These are phyloP conservation scores for Dusona sp. DNA, from an alignment of 2,888 invertebrate species.

Conservation along the genomic window DNA sequence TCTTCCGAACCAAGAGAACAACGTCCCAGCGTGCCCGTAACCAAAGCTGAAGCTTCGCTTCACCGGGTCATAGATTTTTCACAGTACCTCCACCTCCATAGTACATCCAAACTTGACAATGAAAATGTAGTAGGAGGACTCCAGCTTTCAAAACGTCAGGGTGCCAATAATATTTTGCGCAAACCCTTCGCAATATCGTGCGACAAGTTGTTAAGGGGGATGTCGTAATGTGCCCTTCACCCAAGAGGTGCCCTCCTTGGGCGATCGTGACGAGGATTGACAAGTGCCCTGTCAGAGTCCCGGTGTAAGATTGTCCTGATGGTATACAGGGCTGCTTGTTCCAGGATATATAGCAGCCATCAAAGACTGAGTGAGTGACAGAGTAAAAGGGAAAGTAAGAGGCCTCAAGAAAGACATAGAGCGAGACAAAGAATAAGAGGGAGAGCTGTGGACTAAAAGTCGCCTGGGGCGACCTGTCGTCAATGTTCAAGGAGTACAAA, in stretches of 20 bases:
- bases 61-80: slow-evolving; percentile 29
- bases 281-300: slow-evolving; percentile 52
- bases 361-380: slow-evolving; percentile 23
- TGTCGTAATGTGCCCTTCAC: slow-evolving; percentile 4
- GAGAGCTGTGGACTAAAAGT: slow-evolving; percentile 22
- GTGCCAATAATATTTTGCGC: slow-evolving; percentile 75
- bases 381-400: slow-evolving; percentile 21
- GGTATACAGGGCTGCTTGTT: slow-evolving; percentile 26
- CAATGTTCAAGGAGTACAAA: slow-evolving; percentile 45
- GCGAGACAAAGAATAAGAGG: background rate
- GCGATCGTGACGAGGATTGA: slow-evolving; percentile 66
- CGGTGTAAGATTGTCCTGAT: slow-evolving; percentile 55
- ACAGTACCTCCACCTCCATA: background rate
- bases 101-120: slow-evolving; percentile 5
- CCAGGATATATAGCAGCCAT: slow-evolving; percentile 44
- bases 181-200: slow-evolving; percentile 70
- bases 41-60: slow-evolving; percentile 28
- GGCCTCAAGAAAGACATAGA: slow-evolving; percentile 1
- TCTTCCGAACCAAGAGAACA: slow-evolving; percentile 21
- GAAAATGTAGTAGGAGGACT: slow-evolving; percentile 32
- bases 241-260: slow-evolving; percentile 4
- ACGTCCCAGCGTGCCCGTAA: slow-evolving; percentile 27
- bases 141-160: slow-evolving; percentile 36
- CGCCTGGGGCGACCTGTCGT: slow-evolving; percentile 54
- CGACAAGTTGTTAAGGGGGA: slow-evolving; percentile 60